Conservation (phyloP, 2,113 vertebrate species). For the Tonatia bakeri region DNA sequence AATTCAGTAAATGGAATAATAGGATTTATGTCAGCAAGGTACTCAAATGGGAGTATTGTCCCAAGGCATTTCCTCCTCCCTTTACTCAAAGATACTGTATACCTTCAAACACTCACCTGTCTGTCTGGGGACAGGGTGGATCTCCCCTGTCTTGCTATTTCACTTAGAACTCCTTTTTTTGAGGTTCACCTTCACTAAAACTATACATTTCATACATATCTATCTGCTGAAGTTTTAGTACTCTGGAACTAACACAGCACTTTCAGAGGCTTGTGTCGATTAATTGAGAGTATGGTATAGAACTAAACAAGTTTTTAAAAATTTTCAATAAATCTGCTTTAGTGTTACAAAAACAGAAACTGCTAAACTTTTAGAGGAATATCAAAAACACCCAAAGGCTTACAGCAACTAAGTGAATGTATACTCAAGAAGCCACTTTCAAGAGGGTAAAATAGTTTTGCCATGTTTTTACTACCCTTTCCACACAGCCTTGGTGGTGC, state of each 20-base stretch:
- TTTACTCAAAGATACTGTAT: background rate
- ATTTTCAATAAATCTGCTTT: background rate
- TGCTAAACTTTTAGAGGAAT: too few relatives aligned
- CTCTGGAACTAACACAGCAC: background rate
- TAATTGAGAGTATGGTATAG: background rate
- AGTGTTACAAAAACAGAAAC: background rate
- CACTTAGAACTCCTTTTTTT: background rate
- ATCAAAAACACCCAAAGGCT: too few relatives aligned
- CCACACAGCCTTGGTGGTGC: too few relatives aligned
- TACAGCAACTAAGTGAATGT: too few relatives aligned
- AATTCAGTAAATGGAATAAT: background rate
- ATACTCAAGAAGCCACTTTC: too few relatives aligned
- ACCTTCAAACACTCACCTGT: background rate
- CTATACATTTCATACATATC: background rate
- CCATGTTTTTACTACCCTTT: too few relatives aligned
- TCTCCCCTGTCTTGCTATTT: background rate
- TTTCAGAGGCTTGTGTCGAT: constrained; percentile 25
- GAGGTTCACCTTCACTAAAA: background rate
- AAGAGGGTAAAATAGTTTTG: too few relatives aligned
- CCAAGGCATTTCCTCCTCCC: background rate
- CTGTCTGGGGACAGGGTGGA: too few relatives aligned
- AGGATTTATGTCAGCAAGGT: background rate
- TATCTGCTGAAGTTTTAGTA: constrained; percentile 7
- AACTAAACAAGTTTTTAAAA: background rate
- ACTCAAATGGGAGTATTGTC: background rate